A percentile compares a stretch with the other conserved stretches of the same genome.
phyloP scores from a whole-genome alignment of 2,113 vertebrate species.

The Sialia sialis region DNA sequence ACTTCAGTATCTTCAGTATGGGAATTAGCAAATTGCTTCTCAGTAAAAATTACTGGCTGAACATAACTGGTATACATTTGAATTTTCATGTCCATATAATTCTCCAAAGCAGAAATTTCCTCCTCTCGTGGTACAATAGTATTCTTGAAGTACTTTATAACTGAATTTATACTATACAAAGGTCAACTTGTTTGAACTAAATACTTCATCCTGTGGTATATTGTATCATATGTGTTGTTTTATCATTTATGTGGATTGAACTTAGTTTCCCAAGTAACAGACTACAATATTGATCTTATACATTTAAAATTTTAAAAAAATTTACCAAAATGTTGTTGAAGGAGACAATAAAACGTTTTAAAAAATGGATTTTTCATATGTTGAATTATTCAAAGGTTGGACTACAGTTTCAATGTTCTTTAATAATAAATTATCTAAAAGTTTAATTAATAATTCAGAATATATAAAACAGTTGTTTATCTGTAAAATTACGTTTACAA shows the following conservation, averaged over 20 bases:
- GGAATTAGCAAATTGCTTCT: background rate
- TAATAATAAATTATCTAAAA: background rate
- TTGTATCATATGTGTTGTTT: background rate
- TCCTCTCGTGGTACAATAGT: background rate
- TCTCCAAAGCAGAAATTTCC: background rate
- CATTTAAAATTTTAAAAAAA: background rate
- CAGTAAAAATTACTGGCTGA: background rate
- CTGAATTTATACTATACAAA: background rate
- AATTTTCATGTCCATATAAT: background rate
- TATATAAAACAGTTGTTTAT: background rate
- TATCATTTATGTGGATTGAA: background rate
- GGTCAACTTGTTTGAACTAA: background rate
- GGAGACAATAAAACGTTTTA: background rate
- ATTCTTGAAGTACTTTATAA: background rate
- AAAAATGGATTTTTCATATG: background rate
- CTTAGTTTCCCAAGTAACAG: background rate
- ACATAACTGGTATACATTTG: background rate
- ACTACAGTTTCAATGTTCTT: background rate
- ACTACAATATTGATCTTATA: background rate
- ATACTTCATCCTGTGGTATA: background rate
- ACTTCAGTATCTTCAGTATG: background rate
- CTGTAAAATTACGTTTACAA: background rate
- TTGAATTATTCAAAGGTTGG: background rate
- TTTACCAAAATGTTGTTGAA: background rate
- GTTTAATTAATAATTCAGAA: background rate